These are phyloP conservation scores for Timandra comae DNA, from an alignment of 2,888 invertebrate genomes.

Conservation along the genomic window DNA sequence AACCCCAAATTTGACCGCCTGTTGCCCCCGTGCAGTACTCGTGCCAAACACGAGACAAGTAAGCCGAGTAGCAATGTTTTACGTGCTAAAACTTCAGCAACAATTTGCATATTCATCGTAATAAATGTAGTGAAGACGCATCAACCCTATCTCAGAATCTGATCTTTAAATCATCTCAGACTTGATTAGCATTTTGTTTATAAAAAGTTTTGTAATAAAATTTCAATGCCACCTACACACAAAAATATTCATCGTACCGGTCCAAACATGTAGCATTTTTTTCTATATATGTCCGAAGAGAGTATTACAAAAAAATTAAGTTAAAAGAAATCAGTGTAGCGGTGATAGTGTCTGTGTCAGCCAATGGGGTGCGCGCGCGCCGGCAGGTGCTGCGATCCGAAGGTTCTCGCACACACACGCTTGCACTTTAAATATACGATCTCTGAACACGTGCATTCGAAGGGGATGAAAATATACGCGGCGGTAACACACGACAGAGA, in stretches of 20 bases:
- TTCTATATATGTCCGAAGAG: conserved; percentile 67
- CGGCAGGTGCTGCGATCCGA: conserved; percentile 66
- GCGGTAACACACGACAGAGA: conserved; percentile 42
- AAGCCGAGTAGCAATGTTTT: too few species aligned
- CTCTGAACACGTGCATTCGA: conserved; percentile 76
- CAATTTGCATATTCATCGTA: too few species aligned
- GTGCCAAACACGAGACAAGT: conserved; percentile 38
- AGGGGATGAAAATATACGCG: conserved; percentile 59
- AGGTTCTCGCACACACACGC: conserved; percentile 60
- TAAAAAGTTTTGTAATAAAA: conserved; percentile 55
- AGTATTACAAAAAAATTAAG: conserved; percentile 66
- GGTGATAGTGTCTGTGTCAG: conserved; percentile 60
- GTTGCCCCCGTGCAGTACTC: conserved; percentile 42
- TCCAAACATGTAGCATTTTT: conserved; percentile 72
- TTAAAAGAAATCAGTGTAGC: conserved; percentile 76
- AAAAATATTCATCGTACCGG: conserved; percentile 64
- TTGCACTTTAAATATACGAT: conserved; percentile 60
- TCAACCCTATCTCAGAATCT: too few species aligned
- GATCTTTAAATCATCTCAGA: conserved; percentile 40
- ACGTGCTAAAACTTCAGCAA: too few species aligned
- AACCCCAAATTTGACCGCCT: conserved; percentile 14
- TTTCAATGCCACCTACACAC: conserved; percentile 72
- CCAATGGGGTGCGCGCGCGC: conserved; percentile 70
- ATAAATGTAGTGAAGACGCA: too few species aligned
- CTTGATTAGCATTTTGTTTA: conserved; percentile 64